Percentiles rank a stretch among this genome's conserved stretches.
Evolutionary conservation across 2,113 vertebrate genomes (phyloP).

Genomic region (Xiphophorus hellerii): DNA sequence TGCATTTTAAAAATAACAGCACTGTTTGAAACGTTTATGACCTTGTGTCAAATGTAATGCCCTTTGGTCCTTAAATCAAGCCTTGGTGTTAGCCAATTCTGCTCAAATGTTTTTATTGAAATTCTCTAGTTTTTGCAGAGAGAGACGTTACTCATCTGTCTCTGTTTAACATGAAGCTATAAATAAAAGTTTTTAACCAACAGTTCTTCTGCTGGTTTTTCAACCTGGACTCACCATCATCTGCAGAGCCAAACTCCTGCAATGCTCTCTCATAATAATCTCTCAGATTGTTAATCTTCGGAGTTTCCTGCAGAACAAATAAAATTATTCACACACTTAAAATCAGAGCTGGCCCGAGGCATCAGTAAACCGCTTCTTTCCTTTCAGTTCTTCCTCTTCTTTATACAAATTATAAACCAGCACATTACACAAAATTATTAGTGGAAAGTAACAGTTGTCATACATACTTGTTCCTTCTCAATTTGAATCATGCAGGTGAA

Average conservation of each 20-base stretch:
- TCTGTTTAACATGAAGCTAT: conserved; percentile 7
- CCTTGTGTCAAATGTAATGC: neutral
- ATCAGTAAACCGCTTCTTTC: neutral
- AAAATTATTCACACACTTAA: neutral
- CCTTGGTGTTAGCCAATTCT: neutral
- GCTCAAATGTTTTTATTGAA: neutral
- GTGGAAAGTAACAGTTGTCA: neutral
- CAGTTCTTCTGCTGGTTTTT: neutral
- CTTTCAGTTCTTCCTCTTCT: neutral
- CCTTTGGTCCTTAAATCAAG: neutral
- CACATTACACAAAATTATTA: neutral
- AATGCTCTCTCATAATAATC: conserved; percentile 94
- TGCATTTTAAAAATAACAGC: neutral
- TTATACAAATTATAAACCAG: neutral
- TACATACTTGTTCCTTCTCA: conserved; percentile 92
- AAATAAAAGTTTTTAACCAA: conserved; percentile 22
- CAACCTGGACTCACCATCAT: conserved; percentile 82
- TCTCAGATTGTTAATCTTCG: conserved; percentile 87
- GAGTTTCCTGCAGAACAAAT: conserved; percentile 79
- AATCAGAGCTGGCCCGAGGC: neutral
- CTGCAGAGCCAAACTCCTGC: conserved; percentile 89
- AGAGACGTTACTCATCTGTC: neutral
- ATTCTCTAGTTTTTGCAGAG: neutral
- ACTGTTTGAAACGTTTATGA: neutral
- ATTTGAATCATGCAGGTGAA: conserved; percentile 93